These are phyloP conservation scores for Drosophila chauvacae DNA, from an alignment of 1,140 invertebrate species.

Conservation along the genomic window DNA sequence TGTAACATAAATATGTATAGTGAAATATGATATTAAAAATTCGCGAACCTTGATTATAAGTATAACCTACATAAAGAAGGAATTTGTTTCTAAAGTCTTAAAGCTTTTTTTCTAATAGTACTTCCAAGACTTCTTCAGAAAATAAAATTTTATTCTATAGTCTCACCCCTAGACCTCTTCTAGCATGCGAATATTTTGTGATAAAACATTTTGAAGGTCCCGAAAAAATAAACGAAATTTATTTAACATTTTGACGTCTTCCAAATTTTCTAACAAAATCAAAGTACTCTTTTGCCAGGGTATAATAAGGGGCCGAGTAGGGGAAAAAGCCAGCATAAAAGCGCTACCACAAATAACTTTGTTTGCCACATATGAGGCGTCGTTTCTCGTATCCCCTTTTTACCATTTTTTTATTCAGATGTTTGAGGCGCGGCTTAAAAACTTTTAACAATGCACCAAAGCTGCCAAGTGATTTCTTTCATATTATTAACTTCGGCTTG, in stretches of 20 bases:
- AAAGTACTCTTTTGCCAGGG: neutral
- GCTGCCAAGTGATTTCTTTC: slow-evolving; percentile 82
- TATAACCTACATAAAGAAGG: too few species aligned
- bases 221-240: neutral
- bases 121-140: neutral
- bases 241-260: neutral
- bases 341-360: slow-evolving; percentile 81
- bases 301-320: neutral
- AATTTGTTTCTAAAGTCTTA: neutral
- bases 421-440: slow-evolving; percentile 82
- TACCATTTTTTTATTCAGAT: slow-evolving; percentile 23
- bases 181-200: neutral
- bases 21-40: too few species aligned
- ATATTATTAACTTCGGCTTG: slow-evolving; percentile 80
- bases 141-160: neutral
- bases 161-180: neutral
- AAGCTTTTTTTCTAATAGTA: neutral
- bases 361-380: slow-evolving; percentile 71
- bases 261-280: neutral
- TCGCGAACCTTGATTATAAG: too few species aligned
- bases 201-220: neutral
- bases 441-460: slow-evolving; percentile 83
- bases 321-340: slow-evolving; percentile 60
- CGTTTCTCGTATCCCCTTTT: slow-evolving; percentile 11
- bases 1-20: accelerated